Evolutionary conservation across 2,888 invertebrate genomes (phyloP), one percentile per base, ranked within the genome.

Genomic region (Parascotia fuliginaria): DNA sequence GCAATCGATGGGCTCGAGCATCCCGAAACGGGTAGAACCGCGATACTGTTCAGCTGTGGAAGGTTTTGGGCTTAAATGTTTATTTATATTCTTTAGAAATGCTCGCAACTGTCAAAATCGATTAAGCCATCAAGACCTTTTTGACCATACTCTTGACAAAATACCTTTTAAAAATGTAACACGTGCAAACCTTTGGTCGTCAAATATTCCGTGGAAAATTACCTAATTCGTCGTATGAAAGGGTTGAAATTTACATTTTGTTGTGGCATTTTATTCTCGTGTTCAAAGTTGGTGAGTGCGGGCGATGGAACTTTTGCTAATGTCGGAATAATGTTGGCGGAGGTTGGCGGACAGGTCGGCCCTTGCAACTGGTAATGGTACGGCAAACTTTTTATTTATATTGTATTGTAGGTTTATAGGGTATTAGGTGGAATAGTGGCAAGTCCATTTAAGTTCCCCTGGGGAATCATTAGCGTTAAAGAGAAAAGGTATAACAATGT

Each of bases 241-340:
- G 79, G 79, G 81, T 80, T 76, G 65, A 79, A 82, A 82, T 81
- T 80, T 79, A 77, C 79, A 79, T 81, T 80, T 81, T 80, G 79
- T 80, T 83, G 77, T 73, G 77, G 78, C 70, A 63, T 85, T 84
- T 81, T 76, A 77, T 72, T 75, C 75, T 65, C 69, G 60, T 75
- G 70, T 72, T 66, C 63, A 76, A 81, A 85, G 78, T 84, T 82
- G 69, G 60, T 65, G 77, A 73, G 72, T 70, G 69, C 72, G 76
- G 78, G 75, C 73, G 73, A 76, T 75, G 68, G 66, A 83, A 84
- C 79, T 83, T 66, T 83, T 71, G 79, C 77, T 87, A 85, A 87
- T 87, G 85, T 78, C 65, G 66, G 81, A 86, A 85, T n/a, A 84
- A 86, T 84, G 85, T 80, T 75, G 65, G 70, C 55, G 37, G 41